Percentiles rank a stretch among this genome's conserved stretches.
Conservation (phyloP, 2,113 vertebrate genomes). For the Psammodynastes pulverulentus region DNA sequence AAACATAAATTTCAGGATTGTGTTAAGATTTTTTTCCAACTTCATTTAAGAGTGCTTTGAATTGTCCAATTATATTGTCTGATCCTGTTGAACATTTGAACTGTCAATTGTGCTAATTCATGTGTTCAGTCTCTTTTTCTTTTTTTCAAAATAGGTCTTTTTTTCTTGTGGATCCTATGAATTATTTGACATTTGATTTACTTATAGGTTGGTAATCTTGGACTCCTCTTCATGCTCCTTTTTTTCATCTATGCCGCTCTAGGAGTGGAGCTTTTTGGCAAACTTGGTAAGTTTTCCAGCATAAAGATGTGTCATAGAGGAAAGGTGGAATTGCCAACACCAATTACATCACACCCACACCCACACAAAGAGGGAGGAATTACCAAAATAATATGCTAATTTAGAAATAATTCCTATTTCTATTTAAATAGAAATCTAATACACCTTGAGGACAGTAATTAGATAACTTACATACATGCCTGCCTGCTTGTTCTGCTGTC, state of each 20-base stretch:
- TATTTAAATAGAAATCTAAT: not conserved
- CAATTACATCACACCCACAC: not conserved
- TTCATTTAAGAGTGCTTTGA: not conserved
- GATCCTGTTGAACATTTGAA: not conserved
- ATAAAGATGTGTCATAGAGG: not conserved
- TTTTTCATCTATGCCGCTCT: conserved; percentile 99
- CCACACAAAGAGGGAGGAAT: not conserved
- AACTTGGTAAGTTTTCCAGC: conserved; percentile 82
- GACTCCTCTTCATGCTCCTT: conserved; percentile 97
- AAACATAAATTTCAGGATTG: not conserved
- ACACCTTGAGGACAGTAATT: not conserved
- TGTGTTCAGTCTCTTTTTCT: not conserved
- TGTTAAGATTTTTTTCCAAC: not conserved
- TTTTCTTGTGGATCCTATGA: not conserved
- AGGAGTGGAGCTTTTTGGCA: conserved; percentile 97
- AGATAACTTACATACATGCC: not conserved
- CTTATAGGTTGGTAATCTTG: conserved; percentile 94
- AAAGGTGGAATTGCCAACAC: not conserved
- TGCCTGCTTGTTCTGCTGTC: not conserved
- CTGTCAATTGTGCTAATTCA: not conserved
- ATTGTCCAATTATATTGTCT: not conserved
- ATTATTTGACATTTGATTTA: conserved; percentile 23
- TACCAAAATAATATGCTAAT: not conserved
- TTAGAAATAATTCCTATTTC: not conserved
- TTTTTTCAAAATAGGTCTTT: not conserved